Evolutionary conservation across 2,113 vertebrate genomes (phyloP).

Genomic region (Cygnus atratus): DNA sequence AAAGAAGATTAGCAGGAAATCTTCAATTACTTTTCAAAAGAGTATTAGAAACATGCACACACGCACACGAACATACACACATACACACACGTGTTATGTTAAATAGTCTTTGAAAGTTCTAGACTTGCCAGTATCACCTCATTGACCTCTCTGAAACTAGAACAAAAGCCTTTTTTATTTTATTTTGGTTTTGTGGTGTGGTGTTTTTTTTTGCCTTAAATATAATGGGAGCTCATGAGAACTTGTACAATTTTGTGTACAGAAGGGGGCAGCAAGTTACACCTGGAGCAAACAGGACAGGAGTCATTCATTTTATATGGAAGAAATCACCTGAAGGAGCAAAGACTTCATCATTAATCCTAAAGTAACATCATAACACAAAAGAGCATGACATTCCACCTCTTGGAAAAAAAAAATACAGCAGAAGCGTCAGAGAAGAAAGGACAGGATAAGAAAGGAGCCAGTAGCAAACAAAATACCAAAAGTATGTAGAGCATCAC

Average conservation of each 20-base stretch:
- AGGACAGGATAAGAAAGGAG: background rate
- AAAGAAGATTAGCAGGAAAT: background rate
- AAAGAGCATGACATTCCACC: background rate
- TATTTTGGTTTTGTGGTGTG: background rate
- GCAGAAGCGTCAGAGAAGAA: background rate
- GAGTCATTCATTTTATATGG: background rate
- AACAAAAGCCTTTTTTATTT: background rate
- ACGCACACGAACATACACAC: background rate
- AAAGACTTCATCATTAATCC: background rate
- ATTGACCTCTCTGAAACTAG: background rate
- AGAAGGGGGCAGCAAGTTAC: slow-evolving; percentile 43
- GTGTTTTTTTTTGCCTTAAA: background rate
- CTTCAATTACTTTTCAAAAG: background rate
- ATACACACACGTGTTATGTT: background rate
- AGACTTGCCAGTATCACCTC: background rate
- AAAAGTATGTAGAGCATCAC: background rate
- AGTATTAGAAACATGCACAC: background rate
- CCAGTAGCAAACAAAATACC: background rate
- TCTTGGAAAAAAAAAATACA: background rate
- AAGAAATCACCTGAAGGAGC: background rate
- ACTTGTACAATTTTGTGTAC: background rate
- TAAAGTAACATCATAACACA: background rate
- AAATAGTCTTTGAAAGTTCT: background rate
- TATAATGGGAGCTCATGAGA: background rate
- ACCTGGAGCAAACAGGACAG: background rate